phyloP scores from a whole-genome alignment of 35 echinoderm and acorn worm species.

The Chiridota heheva region DNA sequence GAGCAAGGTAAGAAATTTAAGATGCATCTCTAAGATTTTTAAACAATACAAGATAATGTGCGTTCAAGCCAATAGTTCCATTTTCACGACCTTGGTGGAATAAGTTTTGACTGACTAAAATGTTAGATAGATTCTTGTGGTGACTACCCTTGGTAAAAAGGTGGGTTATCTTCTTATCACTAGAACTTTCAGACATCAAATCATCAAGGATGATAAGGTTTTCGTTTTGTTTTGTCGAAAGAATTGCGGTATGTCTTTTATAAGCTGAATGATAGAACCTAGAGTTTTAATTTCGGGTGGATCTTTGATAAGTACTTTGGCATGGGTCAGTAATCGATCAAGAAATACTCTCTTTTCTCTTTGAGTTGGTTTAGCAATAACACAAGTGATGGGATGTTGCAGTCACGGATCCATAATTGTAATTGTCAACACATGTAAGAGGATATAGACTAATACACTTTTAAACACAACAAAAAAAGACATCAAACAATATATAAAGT shows the following conservation, averaged over 20 bases:
- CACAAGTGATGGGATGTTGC: conserved; percentile 42
- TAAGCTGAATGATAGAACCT: conserved; percentile 7
- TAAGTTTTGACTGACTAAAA: conserved; percentile 35
- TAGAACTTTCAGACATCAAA: conserved; percentile 24
- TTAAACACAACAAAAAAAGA: background rate
- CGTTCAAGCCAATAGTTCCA: conserved; percentile 50
- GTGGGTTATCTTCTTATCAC: conserved; percentile 28
- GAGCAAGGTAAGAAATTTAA: too few relatives aligned
- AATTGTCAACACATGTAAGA: background rate
- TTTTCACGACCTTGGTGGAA: conserved; percentile 19
- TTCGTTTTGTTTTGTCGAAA: conserved; percentile 24
- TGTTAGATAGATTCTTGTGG: conserved; percentile 34
- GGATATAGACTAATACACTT: background rate
- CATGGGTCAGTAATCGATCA: conserved; percentile 36
- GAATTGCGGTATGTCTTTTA: conserved; percentile 25
- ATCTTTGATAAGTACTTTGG: conserved; percentile 25
- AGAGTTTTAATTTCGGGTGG: conserved; percentile 37
- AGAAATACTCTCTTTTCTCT: conserved; percentile 63
- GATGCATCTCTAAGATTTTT: too few relatives aligned
- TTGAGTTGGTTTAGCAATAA: conserved; percentile 48
- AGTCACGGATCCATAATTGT: conserved; percentile 32
- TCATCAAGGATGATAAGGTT: conserved; percentile 50
- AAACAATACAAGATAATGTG: too few relatives aligned
- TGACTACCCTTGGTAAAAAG: conserved; percentile 47
- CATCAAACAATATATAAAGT: background rate